Evolutionary conservation across 2,113 vertebrate genomes (phyloP).

Genomic region (Semnornis frantzii): DNA sequence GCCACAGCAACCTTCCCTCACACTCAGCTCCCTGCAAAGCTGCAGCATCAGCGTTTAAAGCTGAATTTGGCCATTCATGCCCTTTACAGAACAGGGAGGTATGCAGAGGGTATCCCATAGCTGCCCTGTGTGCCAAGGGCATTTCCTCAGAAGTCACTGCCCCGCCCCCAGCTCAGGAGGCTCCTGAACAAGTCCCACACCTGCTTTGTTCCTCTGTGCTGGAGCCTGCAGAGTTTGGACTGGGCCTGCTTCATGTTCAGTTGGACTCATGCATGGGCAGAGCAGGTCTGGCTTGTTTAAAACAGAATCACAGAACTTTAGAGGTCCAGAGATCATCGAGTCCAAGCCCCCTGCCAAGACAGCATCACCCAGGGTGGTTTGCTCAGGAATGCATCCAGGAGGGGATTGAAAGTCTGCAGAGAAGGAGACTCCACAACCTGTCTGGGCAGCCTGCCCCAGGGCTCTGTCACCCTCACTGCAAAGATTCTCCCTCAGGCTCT

Average conservation of each 20-base stretch:
- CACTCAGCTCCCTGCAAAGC: not conserved
- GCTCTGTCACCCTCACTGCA: no score
- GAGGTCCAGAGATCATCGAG: no score
- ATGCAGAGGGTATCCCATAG: not conserved
- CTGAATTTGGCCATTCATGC: not conserved
- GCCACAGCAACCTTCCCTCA: not conserved
- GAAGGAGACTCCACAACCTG: no score
- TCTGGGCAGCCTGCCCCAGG: no score
- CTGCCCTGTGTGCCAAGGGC: not conserved
- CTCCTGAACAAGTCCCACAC: not conserved
- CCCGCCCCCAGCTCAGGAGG: not conserved
- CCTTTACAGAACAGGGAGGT: not conserved
- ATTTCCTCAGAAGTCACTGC: not conserved
- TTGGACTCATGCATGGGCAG: not conserved
- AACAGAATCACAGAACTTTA: not conserved
- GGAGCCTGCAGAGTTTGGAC: not conserved
- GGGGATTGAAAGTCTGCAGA: no score
- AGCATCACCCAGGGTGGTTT: no score
- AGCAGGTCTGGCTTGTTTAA: not conserved
- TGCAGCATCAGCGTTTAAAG: not conserved
- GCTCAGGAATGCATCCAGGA: no score
- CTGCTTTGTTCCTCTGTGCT: not conserved
- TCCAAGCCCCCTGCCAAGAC: no score
- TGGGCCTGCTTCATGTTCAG: not conserved
- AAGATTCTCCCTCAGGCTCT: no score